Conservation (phyloP, 1,140 invertebrate genomes). For the Drosophila dunni region DNA sequence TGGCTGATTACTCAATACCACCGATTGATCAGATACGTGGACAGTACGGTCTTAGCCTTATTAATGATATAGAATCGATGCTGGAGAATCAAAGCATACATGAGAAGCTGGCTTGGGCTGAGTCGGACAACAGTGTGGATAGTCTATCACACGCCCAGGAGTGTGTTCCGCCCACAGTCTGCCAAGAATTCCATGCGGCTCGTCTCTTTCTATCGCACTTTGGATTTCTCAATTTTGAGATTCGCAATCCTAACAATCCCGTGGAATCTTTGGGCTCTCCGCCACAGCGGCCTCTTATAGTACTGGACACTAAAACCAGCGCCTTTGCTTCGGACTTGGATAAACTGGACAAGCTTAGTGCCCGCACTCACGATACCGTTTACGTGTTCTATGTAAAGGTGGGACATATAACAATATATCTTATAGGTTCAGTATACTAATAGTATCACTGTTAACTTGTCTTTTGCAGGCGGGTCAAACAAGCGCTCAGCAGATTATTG, state of each 20-base stretch:
- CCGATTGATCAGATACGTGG: slow-evolving; percentile 88
- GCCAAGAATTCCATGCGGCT: slow-evolving; percentile 97
- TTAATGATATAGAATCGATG: slow-evolving; percentile 86
- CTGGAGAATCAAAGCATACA: slow-evolving; percentile 85
- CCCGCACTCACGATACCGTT: slow-evolving; percentile 95
- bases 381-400: slow-evolving; percentile 97
- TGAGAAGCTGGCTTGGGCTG: slow-evolving; percentile 84
- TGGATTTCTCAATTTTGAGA: slow-evolving; percentile 93
- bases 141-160: slow-evolving; percentile 87
- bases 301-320: slow-evolving; percentile 90
- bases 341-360: slow-evolving; percentile 91
- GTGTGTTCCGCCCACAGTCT: slow-evolving; percentile 92
- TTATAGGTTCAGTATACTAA: neutral
- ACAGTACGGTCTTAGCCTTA: slow-evolving; percentile 85
- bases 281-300: slow-evolving; percentile 88
- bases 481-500: slow-evolving; percentile 90
- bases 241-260: slow-evolving; percentile 85
- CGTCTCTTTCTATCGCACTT: slow-evolving; percentile 97
- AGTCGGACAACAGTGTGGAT: slow-evolving; percentile 80
- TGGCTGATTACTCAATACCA: slow-evolving; percentile 90
- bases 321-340: slow-evolving; percentile 91
- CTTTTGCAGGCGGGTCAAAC: slow-evolving; percentile 93
- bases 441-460: slow-evolving; percentile 79
- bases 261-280: slow-evolving; percentile 70
- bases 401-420: slow-evolving; percentile 84